Evolutionary conservation across 2,888 invertebrate species (phyloP).

Genomic region (Celastrina argiolus): DNA sequence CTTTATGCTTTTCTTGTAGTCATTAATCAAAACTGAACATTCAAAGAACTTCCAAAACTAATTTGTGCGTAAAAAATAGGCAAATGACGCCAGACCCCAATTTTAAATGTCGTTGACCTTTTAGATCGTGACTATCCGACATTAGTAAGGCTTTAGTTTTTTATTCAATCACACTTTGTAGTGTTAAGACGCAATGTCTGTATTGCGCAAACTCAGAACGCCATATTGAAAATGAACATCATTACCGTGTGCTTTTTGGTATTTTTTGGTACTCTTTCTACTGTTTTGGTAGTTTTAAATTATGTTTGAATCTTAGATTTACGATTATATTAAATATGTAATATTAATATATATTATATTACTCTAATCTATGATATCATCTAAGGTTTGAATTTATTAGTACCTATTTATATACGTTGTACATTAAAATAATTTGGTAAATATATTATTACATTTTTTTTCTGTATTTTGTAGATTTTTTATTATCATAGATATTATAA

Average conservation of each 20-base stretch:
- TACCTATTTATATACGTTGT: too few relatives aligned
- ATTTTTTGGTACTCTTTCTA: slow-evolving; percentile 9
- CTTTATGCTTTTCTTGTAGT: too few relatives aligned
- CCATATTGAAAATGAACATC: not conserved
- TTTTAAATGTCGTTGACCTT: slow-evolving; percentile 11
- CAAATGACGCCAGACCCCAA: not conserved
- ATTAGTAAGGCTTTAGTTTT: slow-evolving; percentile 10
- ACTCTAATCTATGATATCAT: too few relatives aligned
- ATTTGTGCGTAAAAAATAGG: slow-evolving; percentile 7
- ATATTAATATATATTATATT: too few relatives aligned
- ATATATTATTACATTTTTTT: too few relatives aligned
- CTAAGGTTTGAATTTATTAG: too few relatives aligned
- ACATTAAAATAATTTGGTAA: too few relatives aligned
- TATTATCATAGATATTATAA: too few relatives aligned
- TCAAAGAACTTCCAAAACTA: not conserved
- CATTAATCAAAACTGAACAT: not conserved
- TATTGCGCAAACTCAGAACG: not conserved
- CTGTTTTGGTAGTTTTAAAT: not conserved
- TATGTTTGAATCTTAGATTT: too few relatives aligned
- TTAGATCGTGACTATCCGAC: not conserved
- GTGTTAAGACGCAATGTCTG: not conserved
- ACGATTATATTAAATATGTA: too few relatives aligned
- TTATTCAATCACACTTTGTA: slow-evolving; percentile 1
- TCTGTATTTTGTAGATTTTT: too few relatives aligned
- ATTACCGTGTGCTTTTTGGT: not conserved